Percentiles rank a stretch among this genome's conserved stretches.
phyloP scores from a whole-genome alignment of 2,797 vertebrate genomes.

The Erithacus rubecula region DNA sequence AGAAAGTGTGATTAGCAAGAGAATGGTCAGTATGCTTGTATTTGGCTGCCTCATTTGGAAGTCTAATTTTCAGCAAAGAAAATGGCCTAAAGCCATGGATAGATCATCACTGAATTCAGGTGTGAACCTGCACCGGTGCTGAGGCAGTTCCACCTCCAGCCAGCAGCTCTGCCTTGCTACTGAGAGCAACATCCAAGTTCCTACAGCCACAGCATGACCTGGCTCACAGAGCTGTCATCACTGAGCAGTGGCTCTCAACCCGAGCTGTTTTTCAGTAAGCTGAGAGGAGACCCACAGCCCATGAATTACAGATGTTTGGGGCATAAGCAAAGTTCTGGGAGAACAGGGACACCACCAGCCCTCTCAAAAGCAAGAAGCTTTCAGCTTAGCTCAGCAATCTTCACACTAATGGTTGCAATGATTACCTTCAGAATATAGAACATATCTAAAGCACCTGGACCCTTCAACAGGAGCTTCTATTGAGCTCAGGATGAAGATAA shows the following conservation, averaged over 20 bases:
- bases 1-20: background rate
- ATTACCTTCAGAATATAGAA: background rate
- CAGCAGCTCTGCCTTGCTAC: background rate
- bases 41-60: background rate
- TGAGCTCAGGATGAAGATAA: slow-evolving; percentile 8
- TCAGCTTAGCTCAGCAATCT: background rate
- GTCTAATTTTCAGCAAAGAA: background rate
- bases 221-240: background rate
- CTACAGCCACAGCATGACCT: background rate
- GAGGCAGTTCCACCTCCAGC: background rate
- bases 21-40: background rate
- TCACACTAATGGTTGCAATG: background rate
- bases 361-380: background rate
- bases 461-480: background rate
- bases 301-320: background rate
- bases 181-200: fast-evolving
- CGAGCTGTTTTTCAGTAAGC: background rate
- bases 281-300: background rate
- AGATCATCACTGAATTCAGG: background rate
- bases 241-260: background rate
- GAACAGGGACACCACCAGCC: background rate
- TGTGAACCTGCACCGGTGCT: fast-evolving
- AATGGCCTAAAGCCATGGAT: background rate
- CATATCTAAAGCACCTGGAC: background rate
- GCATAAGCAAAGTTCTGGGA: background rate